A percentile compares a stretch with the other conserved stretches of the same genome.
Conservation (phyloP, 2,113 vertebrate species). For the human (Homo sapiens) region GRCh38 chr12:108637501-108638000, state of each 20-base stretch:
- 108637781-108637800: neutral
- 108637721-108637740: neutral
- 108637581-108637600: neutral
- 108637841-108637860: neutral
- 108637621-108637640: neutral
- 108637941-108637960: neutral
- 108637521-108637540: neutral
- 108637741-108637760: accelerated
- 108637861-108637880: neutral
- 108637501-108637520: neutral
- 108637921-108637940: neutral
- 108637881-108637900: neutral
- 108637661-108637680: neutral
- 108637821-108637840: neutral
- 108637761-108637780: neutral
- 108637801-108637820: neutral
- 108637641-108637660: neutral
- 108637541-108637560: neutral
- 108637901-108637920: neutral
- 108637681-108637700: accelerated
- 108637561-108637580: neutral
- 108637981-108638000: neutral
- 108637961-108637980: neutral
- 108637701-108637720: neutral
- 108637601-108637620: neutral